Conservation (phyloP, 2,113 vertebrate genomes). For the Microcebus jonahi region DNA sequence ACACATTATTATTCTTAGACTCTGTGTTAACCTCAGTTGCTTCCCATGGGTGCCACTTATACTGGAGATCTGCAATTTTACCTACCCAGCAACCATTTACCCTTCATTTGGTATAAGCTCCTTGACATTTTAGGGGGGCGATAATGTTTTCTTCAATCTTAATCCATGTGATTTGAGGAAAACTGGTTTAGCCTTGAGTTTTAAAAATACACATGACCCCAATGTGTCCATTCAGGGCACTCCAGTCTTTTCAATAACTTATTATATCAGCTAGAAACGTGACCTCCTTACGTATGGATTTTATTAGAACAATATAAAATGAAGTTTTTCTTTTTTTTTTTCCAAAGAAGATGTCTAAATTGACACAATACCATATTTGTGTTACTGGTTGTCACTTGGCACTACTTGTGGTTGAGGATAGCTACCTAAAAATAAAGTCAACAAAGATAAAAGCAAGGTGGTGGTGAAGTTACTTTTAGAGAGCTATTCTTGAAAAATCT, state of each 20-base stretch:
- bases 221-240: background rate
- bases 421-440: background rate
- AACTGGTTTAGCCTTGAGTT: background rate
- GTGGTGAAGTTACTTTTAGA: background rate
- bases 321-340: background rate
- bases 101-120: background rate
- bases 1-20: background rate
- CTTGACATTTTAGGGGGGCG: background rate
- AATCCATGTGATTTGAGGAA: background rate
- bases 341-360: background rate
- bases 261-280: background rate
- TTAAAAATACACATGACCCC: background rate
- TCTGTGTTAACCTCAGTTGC: background rate
- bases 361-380: background rate
- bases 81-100: background rate
- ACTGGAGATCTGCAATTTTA: background rate
- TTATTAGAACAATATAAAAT: background rate
- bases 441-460: background rate
- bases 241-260: background rate
- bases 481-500: background rate
- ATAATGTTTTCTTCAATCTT: background rate
- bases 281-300: background rate
- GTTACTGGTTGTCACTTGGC: background rate
- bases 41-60: background rate
- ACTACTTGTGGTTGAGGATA: background rate